Conservation (phyloP, 2,888 invertebrate genomes). For the Callimorpha dominula region DNA sequence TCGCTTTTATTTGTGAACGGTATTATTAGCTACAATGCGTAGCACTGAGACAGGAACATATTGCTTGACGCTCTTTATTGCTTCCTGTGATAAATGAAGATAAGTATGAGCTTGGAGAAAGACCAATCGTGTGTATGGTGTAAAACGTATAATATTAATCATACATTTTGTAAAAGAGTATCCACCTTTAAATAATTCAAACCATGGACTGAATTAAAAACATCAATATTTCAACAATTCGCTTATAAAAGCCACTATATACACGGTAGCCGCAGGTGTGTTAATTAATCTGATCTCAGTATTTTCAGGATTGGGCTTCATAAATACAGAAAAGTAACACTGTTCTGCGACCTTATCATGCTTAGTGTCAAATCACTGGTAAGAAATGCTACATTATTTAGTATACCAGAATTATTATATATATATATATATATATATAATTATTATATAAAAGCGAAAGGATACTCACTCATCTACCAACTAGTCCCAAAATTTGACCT, state of each 20-base stretch:
- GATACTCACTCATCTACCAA: too few species aligned
- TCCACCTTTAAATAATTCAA: conserved; percentile 11
- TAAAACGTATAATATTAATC: conserved; percentile 22
- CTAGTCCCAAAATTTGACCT: too few species aligned
- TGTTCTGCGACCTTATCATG: too few species aligned
- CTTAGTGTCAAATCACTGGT: too few species aligned
- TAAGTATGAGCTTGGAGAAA: conserved; percentile 55
- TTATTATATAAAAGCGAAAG: too few species aligned
- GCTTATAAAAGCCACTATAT: not conserved
- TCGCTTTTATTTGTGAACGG: conserved; percentile 69
- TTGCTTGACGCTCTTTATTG: conserved; percentile 70
- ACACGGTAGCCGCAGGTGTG: too few species aligned
- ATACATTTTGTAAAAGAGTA: conserved; percentile 4
- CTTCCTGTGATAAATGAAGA: conserved; percentile 72
- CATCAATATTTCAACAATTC: not conserved
- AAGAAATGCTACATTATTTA: too few species aligned
- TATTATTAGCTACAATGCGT: conserved; percentile 72
- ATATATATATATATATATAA: too few species aligned
- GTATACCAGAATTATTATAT: too few species aligned
- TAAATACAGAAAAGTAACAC: too few species aligned
- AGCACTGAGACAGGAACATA: conserved; percentile 68
- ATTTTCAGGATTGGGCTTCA: too few species aligned
- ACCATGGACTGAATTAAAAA: not conserved
- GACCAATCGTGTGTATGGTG: conserved; percentile 25
- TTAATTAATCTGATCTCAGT: too few species aligned